phyloP scores from a whole-genome alignment of 2,113 vertebrate genomes.

The Phoxinus phoxinus region DNA sequence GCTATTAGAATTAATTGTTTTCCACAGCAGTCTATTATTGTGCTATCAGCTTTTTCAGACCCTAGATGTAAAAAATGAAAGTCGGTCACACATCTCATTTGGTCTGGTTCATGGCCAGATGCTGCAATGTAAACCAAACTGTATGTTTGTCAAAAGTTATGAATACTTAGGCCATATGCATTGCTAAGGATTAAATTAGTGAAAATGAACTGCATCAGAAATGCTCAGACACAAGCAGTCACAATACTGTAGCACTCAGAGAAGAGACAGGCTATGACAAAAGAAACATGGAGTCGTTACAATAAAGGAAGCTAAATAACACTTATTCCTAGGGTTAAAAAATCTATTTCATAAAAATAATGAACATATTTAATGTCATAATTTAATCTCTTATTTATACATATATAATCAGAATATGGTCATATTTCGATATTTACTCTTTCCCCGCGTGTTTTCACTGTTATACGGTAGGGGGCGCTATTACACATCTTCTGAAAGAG shows the following conservation, averaged over 20 bases:
- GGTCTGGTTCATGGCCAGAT: neutral
- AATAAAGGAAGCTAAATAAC: neutral
- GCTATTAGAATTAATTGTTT: neutral
- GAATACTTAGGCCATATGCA: neutral
- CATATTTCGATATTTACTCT: too few species aligned
- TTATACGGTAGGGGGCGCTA: too few species aligned
- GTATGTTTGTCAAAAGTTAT: neutral
- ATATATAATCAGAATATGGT: too few species aligned
- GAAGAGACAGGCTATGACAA: neutral
- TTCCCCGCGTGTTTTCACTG: too few species aligned
- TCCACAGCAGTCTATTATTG: neutral
- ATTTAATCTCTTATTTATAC: too few species aligned
- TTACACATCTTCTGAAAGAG: too few species aligned
- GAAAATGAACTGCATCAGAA: neutral
- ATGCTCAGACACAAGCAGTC: neutral
- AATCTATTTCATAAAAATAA: too few species aligned
- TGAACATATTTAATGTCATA: too few species aligned
- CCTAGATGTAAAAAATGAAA: neutral
- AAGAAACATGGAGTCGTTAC: neutral
- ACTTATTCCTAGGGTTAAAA: too few species aligned
- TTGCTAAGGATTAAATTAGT: neutral
- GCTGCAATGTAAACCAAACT: neutral
- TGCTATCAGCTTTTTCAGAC: neutral
- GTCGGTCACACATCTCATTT: neutral
- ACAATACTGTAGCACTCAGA: neutral